phyloP scores from a whole-genome alignment of 2,113 vertebrate species.

The Onychorhynchus coronatus region DNA sequence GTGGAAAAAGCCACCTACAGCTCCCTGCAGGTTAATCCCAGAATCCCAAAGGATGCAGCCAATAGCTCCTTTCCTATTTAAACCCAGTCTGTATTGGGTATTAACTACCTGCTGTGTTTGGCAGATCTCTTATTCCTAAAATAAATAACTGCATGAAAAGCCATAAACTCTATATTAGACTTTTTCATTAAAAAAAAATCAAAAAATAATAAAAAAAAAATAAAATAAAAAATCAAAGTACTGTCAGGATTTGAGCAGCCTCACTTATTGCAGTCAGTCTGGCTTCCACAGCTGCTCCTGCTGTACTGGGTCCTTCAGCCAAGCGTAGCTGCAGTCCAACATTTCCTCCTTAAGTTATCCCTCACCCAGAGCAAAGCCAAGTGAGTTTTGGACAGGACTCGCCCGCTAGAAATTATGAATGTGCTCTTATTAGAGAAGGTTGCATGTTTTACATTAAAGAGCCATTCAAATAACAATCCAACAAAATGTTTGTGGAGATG shows the following conservation, averaged over 20 bases:
- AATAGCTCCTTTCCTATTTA: conserved; percentile 46
- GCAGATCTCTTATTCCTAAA: conserved; percentile 62
- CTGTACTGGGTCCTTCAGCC: conserved; percentile 45
- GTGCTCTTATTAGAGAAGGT: conserved; percentile 67
- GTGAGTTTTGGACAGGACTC: conserved; percentile 38
- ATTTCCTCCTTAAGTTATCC: conserved; percentile 64
- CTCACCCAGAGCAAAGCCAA: conserved; percentile 52
- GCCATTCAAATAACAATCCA: conserved; percentile 54
- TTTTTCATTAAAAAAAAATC: conserved; percentile 41
- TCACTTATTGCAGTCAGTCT: conserved; percentile 56
- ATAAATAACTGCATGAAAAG: conserved; percentile 66
- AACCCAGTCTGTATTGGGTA: conserved; percentile 57
- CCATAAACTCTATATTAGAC: conserved; percentile 66
- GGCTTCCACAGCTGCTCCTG: conserved; percentile 65
- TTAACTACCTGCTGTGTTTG: conserved; percentile 69
- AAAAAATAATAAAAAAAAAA: not conserved
- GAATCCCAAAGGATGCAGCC: conserved; percentile 39
- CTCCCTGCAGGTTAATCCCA: conserved; percentile 48
- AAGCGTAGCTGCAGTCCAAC: conserved; percentile 58
- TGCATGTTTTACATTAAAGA: conserved; percentile 66
- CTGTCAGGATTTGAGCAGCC: conserved; percentile 52
- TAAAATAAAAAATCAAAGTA: conserved; percentile 40
- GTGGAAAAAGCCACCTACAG: conserved; percentile 28
- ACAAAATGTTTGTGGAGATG: conserved; percentile 43
- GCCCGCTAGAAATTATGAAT: conserved; percentile 62